Conservation (phyloP, 2,888 invertebrate species). For the Allacma fusca region DNA sequence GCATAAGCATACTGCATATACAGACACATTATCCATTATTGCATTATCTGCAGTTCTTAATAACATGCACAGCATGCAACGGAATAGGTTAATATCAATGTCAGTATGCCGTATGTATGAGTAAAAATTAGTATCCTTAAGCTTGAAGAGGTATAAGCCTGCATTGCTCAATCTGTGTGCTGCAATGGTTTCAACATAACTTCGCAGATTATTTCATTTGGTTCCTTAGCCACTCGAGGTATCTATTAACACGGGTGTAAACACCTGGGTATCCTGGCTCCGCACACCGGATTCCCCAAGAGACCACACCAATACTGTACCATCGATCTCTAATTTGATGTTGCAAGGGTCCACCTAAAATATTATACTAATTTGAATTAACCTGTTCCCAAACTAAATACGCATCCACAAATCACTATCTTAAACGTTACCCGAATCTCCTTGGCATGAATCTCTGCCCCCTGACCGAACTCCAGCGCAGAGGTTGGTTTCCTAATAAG, state of each 20-base stretch:
- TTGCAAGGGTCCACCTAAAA: constrained; percentile 84
- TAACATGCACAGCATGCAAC: too few relatives aligned
- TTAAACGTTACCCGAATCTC: constrained; percentile 56
- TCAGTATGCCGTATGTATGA: too few relatives aligned
- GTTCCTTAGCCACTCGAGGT: constrained; percentile 75
- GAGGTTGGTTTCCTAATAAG: constrained; percentile 71
- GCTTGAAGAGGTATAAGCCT: too few relatives aligned
- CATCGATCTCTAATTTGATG: constrained; percentile 75
- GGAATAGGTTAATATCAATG: too few relatives aligned
- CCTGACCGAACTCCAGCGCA: constrained; percentile 82
- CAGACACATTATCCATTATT: constrained; percentile 8
- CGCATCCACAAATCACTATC: background rate
- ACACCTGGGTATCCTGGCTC: constrained; percentile 79
- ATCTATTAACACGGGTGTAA: constrained; percentile 78
- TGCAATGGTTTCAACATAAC: too few relatives aligned
- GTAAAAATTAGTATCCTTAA: too few relatives aligned
- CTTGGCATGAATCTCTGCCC: constrained; percentile 85
- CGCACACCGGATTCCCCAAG: constrained; percentile 81
- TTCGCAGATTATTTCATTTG: constrained; percentile 14
- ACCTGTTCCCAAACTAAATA: background rate
- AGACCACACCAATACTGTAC: constrained; percentile 81
- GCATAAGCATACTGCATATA: too few relatives aligned
- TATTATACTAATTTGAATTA: background rate
- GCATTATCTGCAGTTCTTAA: background rate
- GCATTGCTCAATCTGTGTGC: too few relatives aligned